Base-by-base conservation (phyloP, 1,140 invertebrate genomes). In the Solen grandis region DNA sequence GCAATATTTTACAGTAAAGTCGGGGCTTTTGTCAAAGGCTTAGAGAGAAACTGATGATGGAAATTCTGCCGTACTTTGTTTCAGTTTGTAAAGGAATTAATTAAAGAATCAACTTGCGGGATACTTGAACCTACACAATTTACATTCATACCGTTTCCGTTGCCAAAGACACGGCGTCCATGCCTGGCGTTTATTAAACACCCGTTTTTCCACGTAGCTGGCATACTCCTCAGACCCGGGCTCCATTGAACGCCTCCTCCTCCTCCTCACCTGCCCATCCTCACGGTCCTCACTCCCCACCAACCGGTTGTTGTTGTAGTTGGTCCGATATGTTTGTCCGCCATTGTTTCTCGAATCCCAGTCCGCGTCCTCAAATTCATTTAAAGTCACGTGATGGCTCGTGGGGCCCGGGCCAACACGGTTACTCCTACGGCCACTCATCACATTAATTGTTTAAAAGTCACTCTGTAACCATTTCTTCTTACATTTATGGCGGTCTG, bases 81-180 rank as follows among this genome's bases (percentile, higher is more conserved):
- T n/a, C n/a, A n/a, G n/a, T n/a, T n/a, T n/a, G n/a, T n/a, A n/a
- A n/a, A n/a, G n/a, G n/a, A n/a, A n/a, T n/a, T n/a, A n/a, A n/a
- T n/a, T n/a, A n/a, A n/a, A n/a, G 41, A 46, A 10, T 46, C 41
- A 46, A 10, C 19, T 19, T 8, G 19, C 41, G 19, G 19, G 41
- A 46, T 46, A 46, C 19, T 46, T 46, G 8, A 46, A 46, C 41
- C 41, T 46, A 46, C 19, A 46, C 41, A 16, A 38, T 66, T 36
- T 29, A 14, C 19, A 35, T 29, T 22, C n/a, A n/a, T 27, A 76
- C 74, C 63, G 62, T 66, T 65, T 76, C 16, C 74, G n/a, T 54
- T 76, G 33, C 50, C 74, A 65, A 1, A 76, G 59, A 35, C 38
- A 76, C 16, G 74, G 60, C 2, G 74, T 76, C 74, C 74, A 76